Conservation (phyloP, 2,113 vertebrate genomes). For the Cynopterus brachyotis region DNA sequence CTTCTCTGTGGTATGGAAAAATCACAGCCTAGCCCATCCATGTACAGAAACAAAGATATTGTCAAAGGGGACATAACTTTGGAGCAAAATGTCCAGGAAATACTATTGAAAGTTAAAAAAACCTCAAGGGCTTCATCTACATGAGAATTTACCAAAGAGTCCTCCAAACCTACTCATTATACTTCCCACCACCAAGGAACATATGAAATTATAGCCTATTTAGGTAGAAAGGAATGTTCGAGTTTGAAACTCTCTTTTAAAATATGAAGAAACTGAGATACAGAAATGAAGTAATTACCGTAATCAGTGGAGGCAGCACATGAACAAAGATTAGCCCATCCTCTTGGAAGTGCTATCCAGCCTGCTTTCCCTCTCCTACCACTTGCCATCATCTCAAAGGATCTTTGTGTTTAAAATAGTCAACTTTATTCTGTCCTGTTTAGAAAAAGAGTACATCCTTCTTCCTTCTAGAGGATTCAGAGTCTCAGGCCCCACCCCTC, state of each 20-base stretch:
- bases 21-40: not conserved
- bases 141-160: not conserved
- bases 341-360: not conserved
- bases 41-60: not conserved
- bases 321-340: not conserved
- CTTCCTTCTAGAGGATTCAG: not conserved
- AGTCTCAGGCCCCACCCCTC: not conserved
- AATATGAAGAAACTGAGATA: constrained; percentile 18
- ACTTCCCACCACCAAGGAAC: not conserved
- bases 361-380: not conserved
- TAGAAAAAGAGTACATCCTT: not conserved
- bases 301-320: not conserved
- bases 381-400: not conserved
- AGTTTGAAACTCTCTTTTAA: not conserved
- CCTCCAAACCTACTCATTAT: not conserved
- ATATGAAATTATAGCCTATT: not conserved
- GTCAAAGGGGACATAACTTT: not conserved
- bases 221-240: not conserved
- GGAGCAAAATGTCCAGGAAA: not conserved
- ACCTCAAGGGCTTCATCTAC: not conserved
- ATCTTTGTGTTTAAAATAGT: not conserved
- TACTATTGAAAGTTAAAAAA: not conserved
- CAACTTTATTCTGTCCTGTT: not conserved
- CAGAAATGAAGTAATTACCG: not conserved
- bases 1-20: not conserved